Conservation (phyloP, 2,797 vertebrate genomes). For the Betta splendens region DNA sequence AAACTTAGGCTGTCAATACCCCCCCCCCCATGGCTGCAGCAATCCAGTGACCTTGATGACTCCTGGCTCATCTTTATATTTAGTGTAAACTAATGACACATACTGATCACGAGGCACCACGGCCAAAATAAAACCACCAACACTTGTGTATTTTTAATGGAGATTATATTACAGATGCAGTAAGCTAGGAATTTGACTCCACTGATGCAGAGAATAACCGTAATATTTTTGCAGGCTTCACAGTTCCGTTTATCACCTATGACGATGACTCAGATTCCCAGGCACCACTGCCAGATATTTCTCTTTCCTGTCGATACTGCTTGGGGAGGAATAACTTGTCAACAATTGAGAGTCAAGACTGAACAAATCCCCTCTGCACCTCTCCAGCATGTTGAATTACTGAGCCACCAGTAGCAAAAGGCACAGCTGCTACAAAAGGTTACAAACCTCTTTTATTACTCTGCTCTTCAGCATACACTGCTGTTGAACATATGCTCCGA, state of each 20-base stretch:
- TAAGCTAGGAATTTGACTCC: slow-evolving; percentile 20
- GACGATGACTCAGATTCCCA: slow-evolving; percentile 45
- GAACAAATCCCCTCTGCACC: slow-evolving; percentile 45
- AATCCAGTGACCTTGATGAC: slow-evolving; percentile 49
- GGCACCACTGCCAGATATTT: slow-evolving; percentile 28
- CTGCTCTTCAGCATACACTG: neutral
- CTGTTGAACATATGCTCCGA: neutral
- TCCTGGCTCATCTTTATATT: slow-evolving; percentile 59
- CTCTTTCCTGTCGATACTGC: slow-evolving; percentile 24
- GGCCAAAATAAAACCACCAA: slow-evolving; percentile 61
- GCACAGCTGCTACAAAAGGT: slow-evolving; percentile 5
- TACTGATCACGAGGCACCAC: slow-evolving; percentile 50
- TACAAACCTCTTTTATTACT: slow-evolving; percentile 9
- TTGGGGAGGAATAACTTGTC: slow-evolving; percentile 9
- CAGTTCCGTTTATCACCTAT: slow-evolving; percentile 29
- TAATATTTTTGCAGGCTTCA: slow-evolving; percentile 27
- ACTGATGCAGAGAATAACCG: slow-evolving; percentile 17
- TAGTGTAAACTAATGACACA: slow-evolving; percentile 66
- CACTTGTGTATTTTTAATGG: slow-evolving; percentile 70
- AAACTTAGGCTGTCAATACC: slow-evolving; percentile 44
- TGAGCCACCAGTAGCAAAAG: slow-evolving; percentile 8
- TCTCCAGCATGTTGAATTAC: slow-evolving; percentile 18
- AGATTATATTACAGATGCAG: slow-evolving; percentile 58
- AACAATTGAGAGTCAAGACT: slow-evolving; percentile 26
- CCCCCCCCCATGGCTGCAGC: slow-evolving; percentile 18